phyloP scores from a whole-genome alignment of 2,113 vertebrate genomes.

The Callocephalon fimbriatum region DNA sequence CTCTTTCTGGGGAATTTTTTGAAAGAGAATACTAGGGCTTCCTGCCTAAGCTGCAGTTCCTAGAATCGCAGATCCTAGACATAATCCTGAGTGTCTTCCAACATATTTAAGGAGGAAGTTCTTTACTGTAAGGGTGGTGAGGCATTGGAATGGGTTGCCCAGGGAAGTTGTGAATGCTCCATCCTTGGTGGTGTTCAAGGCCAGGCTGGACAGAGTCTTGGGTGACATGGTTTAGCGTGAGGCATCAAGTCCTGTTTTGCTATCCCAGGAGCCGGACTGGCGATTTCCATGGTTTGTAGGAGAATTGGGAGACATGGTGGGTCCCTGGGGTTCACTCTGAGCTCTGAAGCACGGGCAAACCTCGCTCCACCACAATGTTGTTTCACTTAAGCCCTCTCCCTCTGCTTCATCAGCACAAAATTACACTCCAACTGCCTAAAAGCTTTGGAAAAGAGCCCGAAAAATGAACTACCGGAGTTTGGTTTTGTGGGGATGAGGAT shows the following conservation, averaged over 20 bases:
- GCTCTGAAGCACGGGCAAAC: conserved; percentile 7
- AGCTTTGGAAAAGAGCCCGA: conserved; percentile 55
- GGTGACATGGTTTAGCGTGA: too few relatives aligned
- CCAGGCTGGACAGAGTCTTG: too few relatives aligned
- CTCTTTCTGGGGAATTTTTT: neutral
- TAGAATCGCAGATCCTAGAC: neutral
- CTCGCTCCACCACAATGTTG: neutral
- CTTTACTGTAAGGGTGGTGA: too few relatives aligned
- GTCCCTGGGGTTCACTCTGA: neutral
- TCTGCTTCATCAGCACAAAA: conserved; percentile 58
- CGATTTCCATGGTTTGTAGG: conserved; percentile 11
- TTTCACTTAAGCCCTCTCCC: conserved; percentile 45
- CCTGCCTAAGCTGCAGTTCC: neutral
- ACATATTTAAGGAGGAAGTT: too few relatives aligned
- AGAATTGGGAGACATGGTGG: neutral
- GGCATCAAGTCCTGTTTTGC: conserved; percentile 33
- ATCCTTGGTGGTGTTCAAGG: too few relatives aligned
- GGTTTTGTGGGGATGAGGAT: conserved; percentile 9
- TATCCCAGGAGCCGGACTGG: neutral
- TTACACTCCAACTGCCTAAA: neutral
- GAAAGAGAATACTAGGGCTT: neutral
- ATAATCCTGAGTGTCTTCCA: neutral
- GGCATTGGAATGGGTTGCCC: too few relatives aligned
- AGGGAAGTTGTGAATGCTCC: too few relatives aligned
- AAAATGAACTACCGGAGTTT: conserved; percentile 37